Evolutionary conservation across 2,888 invertebrate genomes (phyloP).

Genomic region (Choreutis nemorana): DNA sequence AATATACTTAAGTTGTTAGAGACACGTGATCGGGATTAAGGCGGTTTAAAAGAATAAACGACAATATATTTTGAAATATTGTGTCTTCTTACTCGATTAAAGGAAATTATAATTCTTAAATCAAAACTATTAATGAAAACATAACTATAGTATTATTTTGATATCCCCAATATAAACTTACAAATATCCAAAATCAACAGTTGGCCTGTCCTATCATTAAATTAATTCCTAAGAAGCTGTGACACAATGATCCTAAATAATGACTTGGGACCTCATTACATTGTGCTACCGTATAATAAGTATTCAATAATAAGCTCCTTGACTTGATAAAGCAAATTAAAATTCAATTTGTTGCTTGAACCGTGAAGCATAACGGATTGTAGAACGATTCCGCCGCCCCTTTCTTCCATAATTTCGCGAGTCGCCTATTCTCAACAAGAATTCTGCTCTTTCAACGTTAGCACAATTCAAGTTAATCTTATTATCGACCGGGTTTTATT

Average conservation of each 20-base stretch:
- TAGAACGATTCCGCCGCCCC: conserved; percentile 50
- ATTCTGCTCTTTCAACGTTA: conserved; percentile 23
- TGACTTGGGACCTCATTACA: conserved; percentile 37
- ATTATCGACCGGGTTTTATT: not conserved
- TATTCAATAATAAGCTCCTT: conserved; percentile 56
- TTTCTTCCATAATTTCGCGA: conserved; percentile 52
- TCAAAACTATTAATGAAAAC: too few relatives aligned
- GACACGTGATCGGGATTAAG: too few relatives aligned
- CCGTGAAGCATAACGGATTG: conserved; percentile 60
- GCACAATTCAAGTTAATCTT: not conserved
- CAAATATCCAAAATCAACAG: conserved; percentile 15
- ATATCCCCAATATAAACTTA: conserved; percentile 10
- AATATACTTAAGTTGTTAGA: conserved; percentile 21
- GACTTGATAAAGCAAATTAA: conserved; percentile 59
- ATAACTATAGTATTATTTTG: too few relatives aligned
- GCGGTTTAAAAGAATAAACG: too few relatives aligned
- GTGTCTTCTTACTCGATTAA: too few relatives aligned
- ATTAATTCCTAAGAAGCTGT: conserved; percentile 17
- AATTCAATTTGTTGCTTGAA: conserved; percentile 59
- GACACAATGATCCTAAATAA: conserved; percentile 27
- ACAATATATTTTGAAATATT: too few relatives aligned
- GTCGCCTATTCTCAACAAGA: conserved; percentile 35
- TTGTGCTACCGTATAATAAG: conserved; percentile 47
- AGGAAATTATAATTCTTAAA: too few relatives aligned
- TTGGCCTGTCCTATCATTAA: conserved; percentile 6